These are phyloP conservation scores for Syngnathus floridae DNA, from an alignment of 2,113 vertebrate genomes.

Conservation along the genomic window DNA sequence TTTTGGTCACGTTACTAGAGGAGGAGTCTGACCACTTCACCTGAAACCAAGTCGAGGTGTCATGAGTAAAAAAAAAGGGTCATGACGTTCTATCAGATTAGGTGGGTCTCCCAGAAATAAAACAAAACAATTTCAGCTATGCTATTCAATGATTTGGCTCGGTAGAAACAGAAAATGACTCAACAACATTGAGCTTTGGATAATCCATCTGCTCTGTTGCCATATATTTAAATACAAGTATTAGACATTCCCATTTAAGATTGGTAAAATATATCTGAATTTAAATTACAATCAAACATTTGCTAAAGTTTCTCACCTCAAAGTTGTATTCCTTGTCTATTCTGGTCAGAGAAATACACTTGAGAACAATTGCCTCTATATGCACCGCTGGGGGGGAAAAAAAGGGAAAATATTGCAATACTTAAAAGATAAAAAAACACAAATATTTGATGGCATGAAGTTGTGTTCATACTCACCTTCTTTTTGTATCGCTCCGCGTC, in stretches of 20 bases:
- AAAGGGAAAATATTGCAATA: background rate
- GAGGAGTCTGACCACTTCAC: conserved; percentile 88
- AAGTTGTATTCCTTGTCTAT: conserved; percentile 90
- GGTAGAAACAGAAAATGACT: conserved; percentile 23
- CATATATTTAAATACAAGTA: background rate
- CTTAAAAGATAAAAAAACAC: too few relatives aligned
- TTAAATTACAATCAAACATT: background rate
- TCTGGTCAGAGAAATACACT: conserved; percentile 79
- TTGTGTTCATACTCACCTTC: conserved; percentile 30
- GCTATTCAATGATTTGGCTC: background rate
- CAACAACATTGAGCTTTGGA: background rate
- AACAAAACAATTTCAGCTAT: background rate
- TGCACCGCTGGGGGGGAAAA: conserved; percentile 75
- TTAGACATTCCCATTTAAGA: background rate
- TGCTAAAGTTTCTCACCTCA: conserved; percentile 71
- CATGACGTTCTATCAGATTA: background rate
- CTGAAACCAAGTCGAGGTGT: conserved; percentile 60
- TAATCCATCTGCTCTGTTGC: conserved; percentile 19
- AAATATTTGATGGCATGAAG: background rate
- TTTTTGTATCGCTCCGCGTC: conserved; percentile 32
- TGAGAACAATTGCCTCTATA: conserved; percentile 87
- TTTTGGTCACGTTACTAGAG: conserved; percentile 84
- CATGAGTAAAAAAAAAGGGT: background rate
- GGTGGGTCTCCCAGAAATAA: background rate
- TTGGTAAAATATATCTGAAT: background rate